These are phyloP conservation scores for Drosophila atripex DNA, from an alignment of 2,888 invertebrate species.

Conservation along the genomic window DNA sequence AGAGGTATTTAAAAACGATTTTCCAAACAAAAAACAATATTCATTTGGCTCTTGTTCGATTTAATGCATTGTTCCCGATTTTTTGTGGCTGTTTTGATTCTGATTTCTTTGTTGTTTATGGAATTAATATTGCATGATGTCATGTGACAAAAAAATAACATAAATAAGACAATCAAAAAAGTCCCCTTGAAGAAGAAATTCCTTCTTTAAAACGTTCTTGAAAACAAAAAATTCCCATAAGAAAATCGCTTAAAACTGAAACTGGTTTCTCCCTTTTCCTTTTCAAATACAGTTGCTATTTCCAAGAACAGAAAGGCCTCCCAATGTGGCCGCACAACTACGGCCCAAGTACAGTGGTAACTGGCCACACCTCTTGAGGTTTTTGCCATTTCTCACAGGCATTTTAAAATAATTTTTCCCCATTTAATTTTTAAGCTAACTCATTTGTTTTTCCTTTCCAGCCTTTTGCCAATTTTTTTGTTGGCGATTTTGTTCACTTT, in stretches of 20 bases:
- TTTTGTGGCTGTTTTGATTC: constrained; percentile 16
- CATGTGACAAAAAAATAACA: constrained; percentile 7
- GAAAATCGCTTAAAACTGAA: constrained; percentile 45
- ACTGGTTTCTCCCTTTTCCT: constrained; percentile 81
- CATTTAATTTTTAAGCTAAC: constrained; percentile 5
- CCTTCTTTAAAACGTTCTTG: not conserved
- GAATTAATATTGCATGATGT: constrained; percentile 40
- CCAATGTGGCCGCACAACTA: constrained; percentile 2
- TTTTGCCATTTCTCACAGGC: constrained; percentile 43
- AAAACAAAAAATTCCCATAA: not conserved
- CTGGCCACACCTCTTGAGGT: constrained; percentile 36
- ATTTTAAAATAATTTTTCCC: constrained; percentile 48
- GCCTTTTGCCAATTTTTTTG: not conserved
- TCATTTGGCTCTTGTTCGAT: constrained; percentile 10
- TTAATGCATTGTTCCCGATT: constrained; percentile 29
- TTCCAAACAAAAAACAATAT: constrained; percentile 18
- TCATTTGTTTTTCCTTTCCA: constrained; percentile 11
- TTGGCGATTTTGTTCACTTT: constrained; percentile 51
- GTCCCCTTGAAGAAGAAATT: not conserved
- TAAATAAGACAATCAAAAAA: constrained; percentile 10
- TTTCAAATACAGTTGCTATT: constrained; percentile 84
- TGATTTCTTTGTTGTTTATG: constrained; percentile 22
- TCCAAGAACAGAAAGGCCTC: constrained; percentile 64
- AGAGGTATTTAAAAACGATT: constrained; percentile 18
- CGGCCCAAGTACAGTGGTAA: constrained; percentile 6